Conservation (phyloP, 2,797 vertebrate species). For the Adelosebastes latens region DNA sequence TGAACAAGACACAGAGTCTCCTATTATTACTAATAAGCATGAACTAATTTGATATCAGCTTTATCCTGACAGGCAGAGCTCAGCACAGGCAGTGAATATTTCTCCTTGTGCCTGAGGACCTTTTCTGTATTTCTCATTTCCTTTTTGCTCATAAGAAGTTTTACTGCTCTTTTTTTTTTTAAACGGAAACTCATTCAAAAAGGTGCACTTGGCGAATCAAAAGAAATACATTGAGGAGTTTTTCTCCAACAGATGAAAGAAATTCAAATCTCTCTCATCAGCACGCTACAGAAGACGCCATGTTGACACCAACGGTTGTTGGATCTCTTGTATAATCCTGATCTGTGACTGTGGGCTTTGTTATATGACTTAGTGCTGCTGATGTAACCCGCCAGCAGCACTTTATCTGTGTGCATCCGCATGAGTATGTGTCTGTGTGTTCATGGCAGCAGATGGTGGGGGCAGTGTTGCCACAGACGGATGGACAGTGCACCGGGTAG, state of each 20-base stretch:
- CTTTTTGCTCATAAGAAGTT: conserved; percentile 44
- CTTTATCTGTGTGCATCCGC: conserved; percentile 49
- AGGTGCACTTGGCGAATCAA: conserved; percentile 48
- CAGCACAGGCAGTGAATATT: conserved; percentile 23
- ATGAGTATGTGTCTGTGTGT: conserved; percentile 41
- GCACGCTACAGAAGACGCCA: neutral
- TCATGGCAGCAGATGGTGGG: conserved; percentile 73
- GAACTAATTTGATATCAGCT: conserved; percentile 34
- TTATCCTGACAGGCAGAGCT: conserved; percentile 39
- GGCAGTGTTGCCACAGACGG: conserved; percentile 62
- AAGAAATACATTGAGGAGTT: conserved; percentile 29
- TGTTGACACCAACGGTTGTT: conserved; percentile 44
- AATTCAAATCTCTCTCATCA: conserved; percentile 37
- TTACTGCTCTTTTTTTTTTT: conserved; percentile 3
- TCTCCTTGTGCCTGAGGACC: conserved; percentile 21
- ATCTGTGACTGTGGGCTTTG: conserved; percentile 70
- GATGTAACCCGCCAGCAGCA: conserved; percentile 64
- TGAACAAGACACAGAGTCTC: conserved; percentile 6
- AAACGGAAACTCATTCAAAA: conserved; percentile 22
- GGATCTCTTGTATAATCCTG: conserved; percentile 64
- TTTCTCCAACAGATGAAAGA: conserved; percentile 43
- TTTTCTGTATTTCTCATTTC: conserved; percentile 51
- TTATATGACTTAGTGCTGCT: conserved; percentile 66
- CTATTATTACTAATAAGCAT: conserved; percentile 25
- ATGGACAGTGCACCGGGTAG: conserved; percentile 50